A percentile compares a stretch with the other conserved stretches of the same genome.
These are phyloP conservation scores for Lampris incognitus DNA, from an alignment of 2,113 vertebrate species.

Conservation along the genomic window DNA sequence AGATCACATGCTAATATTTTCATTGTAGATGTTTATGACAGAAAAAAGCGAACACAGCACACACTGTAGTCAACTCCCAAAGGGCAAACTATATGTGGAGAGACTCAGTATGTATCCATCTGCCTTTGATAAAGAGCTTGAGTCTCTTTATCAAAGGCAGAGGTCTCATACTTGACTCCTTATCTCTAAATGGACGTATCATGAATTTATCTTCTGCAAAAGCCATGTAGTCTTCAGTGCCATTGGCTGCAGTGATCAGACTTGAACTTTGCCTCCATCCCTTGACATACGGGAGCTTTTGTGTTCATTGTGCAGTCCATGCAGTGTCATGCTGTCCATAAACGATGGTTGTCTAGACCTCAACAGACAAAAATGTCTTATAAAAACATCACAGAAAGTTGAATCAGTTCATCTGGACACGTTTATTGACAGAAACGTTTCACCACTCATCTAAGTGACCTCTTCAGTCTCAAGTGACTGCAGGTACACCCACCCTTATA, in stretches of 20 bases:
- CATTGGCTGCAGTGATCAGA: conserved; percentile 18
- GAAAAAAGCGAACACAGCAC: background rate
- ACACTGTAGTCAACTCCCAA: background rate
- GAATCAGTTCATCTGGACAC: too few relatives aligned
- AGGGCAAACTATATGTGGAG: too few relatives aligned
- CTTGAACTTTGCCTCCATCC: conserved; percentile 23
- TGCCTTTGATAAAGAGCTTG: background rate
- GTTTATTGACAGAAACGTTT: too few relatives aligned
- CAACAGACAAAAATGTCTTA: too few relatives aligned
- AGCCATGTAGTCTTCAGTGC: background rate
- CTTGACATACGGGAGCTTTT: conserved; percentile 12
- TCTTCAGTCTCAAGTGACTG: too few relatives aligned
- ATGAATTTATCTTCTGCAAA: background rate
- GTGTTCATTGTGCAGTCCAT: conserved; percentile 30
- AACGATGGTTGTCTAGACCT: too few relatives aligned
- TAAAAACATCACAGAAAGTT: too few relatives aligned
- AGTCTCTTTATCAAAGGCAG: too few relatives aligned
- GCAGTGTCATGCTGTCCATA: too few relatives aligned
- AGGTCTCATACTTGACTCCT: background rate
- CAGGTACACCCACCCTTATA: too few relatives aligned
- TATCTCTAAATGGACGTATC: background rate
- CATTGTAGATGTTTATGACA: background rate
- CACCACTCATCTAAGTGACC: too few relatives aligned
- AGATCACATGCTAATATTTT: conserved; percentile 2
- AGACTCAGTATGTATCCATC: background rate